Conservation (phyloP, 2,797 vertebrate species). For the Lophotriccus pileatus region DNA sequence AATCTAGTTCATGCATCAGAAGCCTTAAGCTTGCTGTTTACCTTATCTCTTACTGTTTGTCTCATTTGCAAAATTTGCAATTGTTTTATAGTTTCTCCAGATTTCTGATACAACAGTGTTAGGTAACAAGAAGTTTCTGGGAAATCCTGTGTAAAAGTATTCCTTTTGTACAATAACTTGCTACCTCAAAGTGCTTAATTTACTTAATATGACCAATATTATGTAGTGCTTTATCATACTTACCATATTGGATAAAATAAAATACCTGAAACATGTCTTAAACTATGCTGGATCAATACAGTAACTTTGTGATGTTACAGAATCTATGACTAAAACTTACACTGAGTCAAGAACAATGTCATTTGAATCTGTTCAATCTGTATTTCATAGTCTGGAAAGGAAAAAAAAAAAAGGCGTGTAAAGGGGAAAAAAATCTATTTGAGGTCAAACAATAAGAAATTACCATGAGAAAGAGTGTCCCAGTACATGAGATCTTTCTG, state of each 20-base stretch:
- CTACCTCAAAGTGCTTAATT: not conserved
- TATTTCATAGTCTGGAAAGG: not conserved
- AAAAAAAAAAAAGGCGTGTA: not conserved
- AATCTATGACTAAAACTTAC: not conserved
- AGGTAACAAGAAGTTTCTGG: not conserved
- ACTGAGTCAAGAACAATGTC: not conserved
- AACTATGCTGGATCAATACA: not conserved
- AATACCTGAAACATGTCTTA: not conserved
- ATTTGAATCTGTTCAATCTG: not conserved
- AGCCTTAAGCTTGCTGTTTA: not conserved
- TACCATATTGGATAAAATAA: not conserved
- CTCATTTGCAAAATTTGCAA: not conserved
- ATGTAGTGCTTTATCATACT: not conserved
- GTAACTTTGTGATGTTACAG: not conserved
- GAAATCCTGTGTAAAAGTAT: not conserved
- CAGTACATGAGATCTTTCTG: not conserved
- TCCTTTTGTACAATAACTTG: not conserved
- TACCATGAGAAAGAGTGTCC: not conserved
- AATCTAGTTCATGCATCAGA: not conserved
- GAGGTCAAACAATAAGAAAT: not conserved
- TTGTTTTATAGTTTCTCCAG: not conserved
- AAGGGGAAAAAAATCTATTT: not conserved
- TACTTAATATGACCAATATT: not conserved
- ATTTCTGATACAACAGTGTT: accelerated
- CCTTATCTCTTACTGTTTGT: not conserved